Base-by-base conservation (phyloP, 2,888 invertebrate species). In the Caenorhabditis sp. region DNA sequence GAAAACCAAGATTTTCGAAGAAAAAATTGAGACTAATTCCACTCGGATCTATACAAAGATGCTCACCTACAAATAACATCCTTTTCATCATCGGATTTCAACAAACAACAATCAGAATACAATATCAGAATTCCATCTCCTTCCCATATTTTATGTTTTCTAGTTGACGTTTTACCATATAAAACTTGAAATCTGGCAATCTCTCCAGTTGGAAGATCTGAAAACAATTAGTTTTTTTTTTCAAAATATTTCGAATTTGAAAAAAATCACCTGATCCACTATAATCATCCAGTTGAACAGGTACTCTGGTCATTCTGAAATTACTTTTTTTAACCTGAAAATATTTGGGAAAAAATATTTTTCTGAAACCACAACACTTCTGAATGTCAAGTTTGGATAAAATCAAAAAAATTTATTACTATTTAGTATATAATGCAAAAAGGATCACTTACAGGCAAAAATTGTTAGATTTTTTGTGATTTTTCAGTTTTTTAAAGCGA, bases 131-230 rank as follows among this genome's bases (percentile, higher is more conserved):
- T 26, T 1, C 83, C 83, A 55, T 83, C 83, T 12, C 75, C 75
- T 63, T 81, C 81, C 82, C 82, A 83, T 19, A 76, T 81, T 76
- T 82, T 83, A 68, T 82, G 80, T 64, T 82, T 82, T 50, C 81
- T 64, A 1, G 79, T 79, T 8, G 81, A 80, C 43, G 74, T 70
- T 58, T 79, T 78, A 3, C 79, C 82, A 53, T 78, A 83, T 17
- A 82, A 58, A 14, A 81, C 80, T 21, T 69, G 63, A 62, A 76
- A 83, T n/a, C 81, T 66, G 1, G 70, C 75, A 27, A 70, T 24
- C 64, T 78, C 77, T n/a, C 49, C 21, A 12, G 49, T 50, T 8
- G 62, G 55, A 23, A 51, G 50, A 27, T 66, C 68, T 68, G n/a
- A n/a, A n/a, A n/a, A n/a, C n/a, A n/a, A n/a, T n/a, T n/a, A n/a